These are phyloP conservation scores for Panurus biarmicus DNA, from an alignment of 2,113 vertebrate genomes.

Conservation along the genomic window DNA sequence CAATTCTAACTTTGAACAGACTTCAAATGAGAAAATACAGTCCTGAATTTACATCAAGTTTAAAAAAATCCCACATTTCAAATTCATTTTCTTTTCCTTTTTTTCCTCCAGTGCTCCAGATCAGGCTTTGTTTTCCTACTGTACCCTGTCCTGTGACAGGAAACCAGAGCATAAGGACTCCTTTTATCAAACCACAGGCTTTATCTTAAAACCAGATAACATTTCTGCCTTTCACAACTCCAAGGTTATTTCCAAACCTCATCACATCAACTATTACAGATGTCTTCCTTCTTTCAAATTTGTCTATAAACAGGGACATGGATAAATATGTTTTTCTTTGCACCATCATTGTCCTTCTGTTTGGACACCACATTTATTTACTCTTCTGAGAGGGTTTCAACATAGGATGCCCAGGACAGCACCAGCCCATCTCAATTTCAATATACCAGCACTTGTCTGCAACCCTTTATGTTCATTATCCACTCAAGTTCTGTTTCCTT, in stretches of 20 bases:
- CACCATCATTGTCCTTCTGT: background rate
- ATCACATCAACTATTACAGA: background rate
- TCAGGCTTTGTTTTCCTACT: background rate
- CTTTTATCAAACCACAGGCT: background rate
- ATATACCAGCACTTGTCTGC: too few species aligned
- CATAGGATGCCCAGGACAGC: background rate
- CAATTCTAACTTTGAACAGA: background rate
- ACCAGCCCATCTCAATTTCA: too few species aligned
- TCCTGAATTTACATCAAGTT: background rate
- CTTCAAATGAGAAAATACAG: background rate
- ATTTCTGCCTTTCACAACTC: background rate
- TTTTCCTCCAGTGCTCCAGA: background rate
- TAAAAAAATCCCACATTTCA: background rate
- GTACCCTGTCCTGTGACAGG: background rate
- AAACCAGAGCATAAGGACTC: background rate
- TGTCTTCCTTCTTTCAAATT: background rate
- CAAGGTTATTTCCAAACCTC: background rate
- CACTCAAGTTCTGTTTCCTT: background rate
- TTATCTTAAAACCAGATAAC: background rate
- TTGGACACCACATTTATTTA: background rate
- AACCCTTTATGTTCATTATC: background rate
- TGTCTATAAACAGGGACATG: background rate
- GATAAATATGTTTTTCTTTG: background rate
- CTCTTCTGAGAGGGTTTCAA: background rate
- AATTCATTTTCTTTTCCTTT: background rate